These are phyloP conservation scores for Dasypolia templi DNA, from an alignment of 2,888 invertebrate genomes.

Conservation along the genomic window DNA sequence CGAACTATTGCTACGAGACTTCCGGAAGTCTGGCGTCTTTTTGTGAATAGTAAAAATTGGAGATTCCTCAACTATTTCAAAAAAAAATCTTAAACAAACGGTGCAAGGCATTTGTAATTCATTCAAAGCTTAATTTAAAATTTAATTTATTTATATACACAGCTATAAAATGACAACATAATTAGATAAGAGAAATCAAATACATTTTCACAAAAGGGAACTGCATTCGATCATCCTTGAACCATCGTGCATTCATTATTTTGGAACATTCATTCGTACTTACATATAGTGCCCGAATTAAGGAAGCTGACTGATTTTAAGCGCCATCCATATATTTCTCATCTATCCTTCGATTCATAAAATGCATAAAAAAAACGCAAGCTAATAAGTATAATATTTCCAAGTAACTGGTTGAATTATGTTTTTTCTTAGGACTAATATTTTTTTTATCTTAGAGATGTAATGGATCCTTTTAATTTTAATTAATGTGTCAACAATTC, in stretches of 20 bases:
- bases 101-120: not conserved
- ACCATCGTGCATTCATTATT: slow-evolving; percentile 11
- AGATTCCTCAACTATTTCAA: not conserved
- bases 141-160: not conserved
- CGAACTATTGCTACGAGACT: not conserved
- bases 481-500: not conserved
- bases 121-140: not conserved
- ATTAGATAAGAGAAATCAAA: not conserved
- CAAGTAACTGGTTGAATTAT: not conserved
- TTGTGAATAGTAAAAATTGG: not conserved
- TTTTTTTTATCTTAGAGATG: not conserved
- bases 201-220: no score
- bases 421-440: not conserved
- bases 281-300: not conserved
- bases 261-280: slow-evolving; percentile 21
- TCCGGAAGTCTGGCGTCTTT: not conserved
- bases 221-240: no score
- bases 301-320: not conserved
- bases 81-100: not conserved
- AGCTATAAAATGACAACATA: not conserved
- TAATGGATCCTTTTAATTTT: not conserved
- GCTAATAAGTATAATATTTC: not conserved
- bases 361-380: not conserved
- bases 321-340: not conserved
- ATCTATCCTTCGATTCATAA: not conserved